A percentile compares a stretch with the other conserved stretches of the same genome.
These are phyloP conservation scores for Pteruthius melanotis DNA, from an alignment of 2,113 vertebrate genomes.

Conservation along the genomic window DNA sequence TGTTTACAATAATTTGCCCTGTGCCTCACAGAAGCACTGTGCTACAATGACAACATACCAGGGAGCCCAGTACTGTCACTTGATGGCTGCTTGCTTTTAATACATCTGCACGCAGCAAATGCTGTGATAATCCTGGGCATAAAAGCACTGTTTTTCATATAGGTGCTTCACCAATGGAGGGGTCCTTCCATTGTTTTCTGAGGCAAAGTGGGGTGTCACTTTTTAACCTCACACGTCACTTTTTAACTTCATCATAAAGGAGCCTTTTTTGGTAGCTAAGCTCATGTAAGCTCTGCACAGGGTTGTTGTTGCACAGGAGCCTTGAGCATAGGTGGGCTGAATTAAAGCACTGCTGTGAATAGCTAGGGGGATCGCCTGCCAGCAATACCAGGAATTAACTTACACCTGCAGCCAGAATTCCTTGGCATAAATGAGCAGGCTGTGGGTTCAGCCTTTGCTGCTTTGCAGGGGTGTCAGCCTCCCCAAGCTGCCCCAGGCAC, in stretches of 20 bases:
- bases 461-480: not conserved
- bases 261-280: not conserved
- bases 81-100: not conserved
- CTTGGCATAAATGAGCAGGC: not conserved
- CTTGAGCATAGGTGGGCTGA: not conserved
- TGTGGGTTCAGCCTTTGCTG: not conserved
- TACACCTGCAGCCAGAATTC: not conserved
- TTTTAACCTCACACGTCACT: not conserved
- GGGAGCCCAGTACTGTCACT: not conserved
- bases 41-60: rapidly evolving
- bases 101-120: not conserved
- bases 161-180: not conserved
- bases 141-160: not conserved
- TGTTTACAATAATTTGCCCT: not conserved
- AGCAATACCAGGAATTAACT: conserved; percentile 8
- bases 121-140: not conserved
- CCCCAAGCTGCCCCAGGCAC: not conserved
- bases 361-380: not conserved
- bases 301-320: not conserved
- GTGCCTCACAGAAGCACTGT: not conserved
- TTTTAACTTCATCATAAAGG: not conserved
- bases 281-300: not conserved
- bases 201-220: not conserved
- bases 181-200: not conserved
- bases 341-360: not conserved